Evolutionary conservation across 2,888 invertebrate genomes (phyloP), one percentile per base, ranked within the genome.

Genomic region (Fabriciana adippe): DNA sequence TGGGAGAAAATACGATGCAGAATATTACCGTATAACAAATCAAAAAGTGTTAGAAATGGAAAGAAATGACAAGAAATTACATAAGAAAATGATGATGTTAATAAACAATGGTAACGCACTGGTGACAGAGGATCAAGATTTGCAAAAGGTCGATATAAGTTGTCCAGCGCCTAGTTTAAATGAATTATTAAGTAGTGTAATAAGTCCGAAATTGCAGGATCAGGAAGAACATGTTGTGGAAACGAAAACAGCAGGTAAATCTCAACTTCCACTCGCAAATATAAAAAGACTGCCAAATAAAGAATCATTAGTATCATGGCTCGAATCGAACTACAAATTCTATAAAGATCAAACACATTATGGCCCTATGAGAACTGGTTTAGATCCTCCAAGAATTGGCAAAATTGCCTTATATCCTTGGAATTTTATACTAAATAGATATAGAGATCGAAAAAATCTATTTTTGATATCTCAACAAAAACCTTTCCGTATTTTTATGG

Each of bases 401-500:
- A 88, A 85, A 81, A 69, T 88, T 47, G 81, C 81, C 50, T 73
- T 88, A 69, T 84, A 88, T 74, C 79, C 83, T 0, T 90, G 90
- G 91, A 83, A 86, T 45, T 88, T 88, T 72, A 85, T 91, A 73
- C 80, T 89, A 72, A 79, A 77, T 66, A 80, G 91, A 73, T 92
- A 89, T 73, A 82, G 76, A 76, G 84, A 85, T 64, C 72, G 80
- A 63, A 87, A 87, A 76, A 91, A 92, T 74, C 74, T 85, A 51
- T 89, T 89, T 76, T 78, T 92, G 63, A 80, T 90, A 57, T 77
- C 86, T 66, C 83, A 79, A 68, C 70, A 79, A 68, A 75, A 73
- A 66, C 92, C 90, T 1, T 85, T 75, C 75, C 83, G 89, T 57
- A 85, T 90, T 72, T 91, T 85, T 77, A 85, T 92, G 81, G 86